Percentiles rank a stretch among this genome's conserved stretches.
phyloP scores from a whole-genome alignment of 1,140 invertebrate genomes.

The Heliothis virescens region DNA sequence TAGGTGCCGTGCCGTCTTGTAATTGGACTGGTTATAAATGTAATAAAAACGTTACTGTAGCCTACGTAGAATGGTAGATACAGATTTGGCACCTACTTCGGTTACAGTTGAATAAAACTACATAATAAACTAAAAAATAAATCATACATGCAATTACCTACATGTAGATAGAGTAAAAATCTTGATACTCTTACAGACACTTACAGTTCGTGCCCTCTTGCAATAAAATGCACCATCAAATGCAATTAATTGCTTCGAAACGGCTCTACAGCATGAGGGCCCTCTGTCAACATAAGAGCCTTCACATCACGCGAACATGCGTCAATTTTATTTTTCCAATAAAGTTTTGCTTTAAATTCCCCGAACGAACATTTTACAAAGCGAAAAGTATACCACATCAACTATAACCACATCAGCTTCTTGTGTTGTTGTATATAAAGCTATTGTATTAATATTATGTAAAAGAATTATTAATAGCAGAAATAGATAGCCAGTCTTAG shows the following conservation, averaged over 20 bases:
- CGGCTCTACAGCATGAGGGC: slow-evolving; percentile 52
- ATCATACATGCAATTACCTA: neutral
- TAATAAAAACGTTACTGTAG: neutral
- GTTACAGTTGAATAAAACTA: no score
- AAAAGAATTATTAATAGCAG: no score
- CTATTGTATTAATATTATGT: no score
- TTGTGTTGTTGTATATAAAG: no score
- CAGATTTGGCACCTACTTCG: no score
- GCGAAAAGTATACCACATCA: neutral
- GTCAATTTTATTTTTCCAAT: slow-evolving; percentile 38
- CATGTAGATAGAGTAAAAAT: neutral
- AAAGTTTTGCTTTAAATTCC: slow-evolving; percentile 43
- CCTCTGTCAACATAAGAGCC: slow-evolving; percentile 61
- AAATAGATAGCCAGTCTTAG: no score
- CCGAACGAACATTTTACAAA: neutral
- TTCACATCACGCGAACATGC: slow-evolving; percentile 29
- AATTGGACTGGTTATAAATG: neutral
- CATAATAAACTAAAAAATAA: no score
- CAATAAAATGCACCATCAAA: slow-evolving; percentile 27
- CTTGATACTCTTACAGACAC: neutral
- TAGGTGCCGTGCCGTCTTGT: slow-evolving; percentile 18
- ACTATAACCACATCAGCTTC: neutral
- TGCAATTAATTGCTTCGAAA: slow-evolving; percentile 53
- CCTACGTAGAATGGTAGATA: neutral
- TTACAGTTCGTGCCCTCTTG: neutral